These are phyloP conservation scores for Xenopus laevis DNA, from an alignment of 2,113 vertebrate genomes.

Conservation along the genomic window DNA sequence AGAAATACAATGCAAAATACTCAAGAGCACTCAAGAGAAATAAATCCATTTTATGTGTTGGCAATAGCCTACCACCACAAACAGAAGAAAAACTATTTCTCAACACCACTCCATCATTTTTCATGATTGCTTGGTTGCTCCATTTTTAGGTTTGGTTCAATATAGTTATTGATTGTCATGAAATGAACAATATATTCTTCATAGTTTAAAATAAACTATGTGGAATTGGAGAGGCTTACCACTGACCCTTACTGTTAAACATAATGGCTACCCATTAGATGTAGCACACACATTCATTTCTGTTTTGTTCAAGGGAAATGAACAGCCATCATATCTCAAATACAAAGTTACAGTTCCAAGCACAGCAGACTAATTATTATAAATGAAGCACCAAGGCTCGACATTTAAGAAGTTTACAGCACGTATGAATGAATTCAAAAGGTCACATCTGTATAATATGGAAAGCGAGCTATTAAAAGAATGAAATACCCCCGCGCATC, in stretches of 20 bases:
- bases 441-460: constrained; percentile 42
- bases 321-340: constrained; percentile 19
- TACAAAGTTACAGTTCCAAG: constrained; percentile 24
- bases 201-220: neutral
- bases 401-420: constrained; percentile 44
- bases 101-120: no score
- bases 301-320: constrained; percentile 37
- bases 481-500: constrained; percentile 10
- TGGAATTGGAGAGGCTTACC: neutral
- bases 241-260: constrained; percentile 30
- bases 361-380: constrained; percentile 41
- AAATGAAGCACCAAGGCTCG: constrained; percentile 43
- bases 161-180: neutral
- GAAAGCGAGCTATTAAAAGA: constrained; percentile 25
- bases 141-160: neutral
- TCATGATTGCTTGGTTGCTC: no score
- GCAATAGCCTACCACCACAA: no score
- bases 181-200: constrained; percentile 10
- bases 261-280: constrained; percentile 24
- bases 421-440: constrained; percentile 42
- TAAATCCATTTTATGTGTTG: no score
- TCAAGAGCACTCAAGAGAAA: no score
- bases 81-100: no score
- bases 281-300: constrained; percentile 22
- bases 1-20: no score